Conservation (phyloP, 2,888 invertebrate species). For the Cyaniris semiargus region DNA sequence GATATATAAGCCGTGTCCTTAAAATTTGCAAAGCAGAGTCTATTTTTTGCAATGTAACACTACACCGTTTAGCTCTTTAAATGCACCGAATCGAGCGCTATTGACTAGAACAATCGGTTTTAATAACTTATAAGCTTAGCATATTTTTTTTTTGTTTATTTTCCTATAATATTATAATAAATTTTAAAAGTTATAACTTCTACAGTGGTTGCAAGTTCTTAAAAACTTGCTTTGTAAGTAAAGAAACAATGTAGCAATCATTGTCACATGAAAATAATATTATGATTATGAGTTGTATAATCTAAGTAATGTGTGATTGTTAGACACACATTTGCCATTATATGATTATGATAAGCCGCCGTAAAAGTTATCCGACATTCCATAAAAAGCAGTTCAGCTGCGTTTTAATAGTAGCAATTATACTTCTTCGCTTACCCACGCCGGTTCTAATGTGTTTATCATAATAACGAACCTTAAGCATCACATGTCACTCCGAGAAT, state of each 20-base stretch:
- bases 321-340: background rate
- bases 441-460: slow-evolving; percentile 26
- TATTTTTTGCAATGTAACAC: no score
- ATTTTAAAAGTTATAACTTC: no score
- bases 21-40: no score
- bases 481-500: slow-evolving; percentile 23
- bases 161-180: no score
- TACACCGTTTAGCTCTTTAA: no score
- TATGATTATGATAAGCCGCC: slow-evolving; percentile 11
- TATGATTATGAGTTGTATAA: background rate
- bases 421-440: slow-evolving; percentile 24
- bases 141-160: no score
- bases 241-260: background rate
- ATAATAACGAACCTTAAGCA: slow-evolving; percentile 29
- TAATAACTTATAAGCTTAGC: no score
- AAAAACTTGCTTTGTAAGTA: no score
- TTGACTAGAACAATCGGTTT: no score
- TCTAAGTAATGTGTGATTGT: background rate
- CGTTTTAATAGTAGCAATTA: slow-evolving; percentile 25
- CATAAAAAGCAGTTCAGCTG: slow-evolving; percentile 19
- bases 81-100: no score
- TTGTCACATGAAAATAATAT: background rate
- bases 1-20: no score
- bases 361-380: slow-evolving; percentile 25
- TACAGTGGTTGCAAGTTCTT: no score